Percentiles rank a stretch among this genome's conserved stretches.
Conservation (phyloP, 2,113 vertebrate species). For the Galbula dea region DNA sequence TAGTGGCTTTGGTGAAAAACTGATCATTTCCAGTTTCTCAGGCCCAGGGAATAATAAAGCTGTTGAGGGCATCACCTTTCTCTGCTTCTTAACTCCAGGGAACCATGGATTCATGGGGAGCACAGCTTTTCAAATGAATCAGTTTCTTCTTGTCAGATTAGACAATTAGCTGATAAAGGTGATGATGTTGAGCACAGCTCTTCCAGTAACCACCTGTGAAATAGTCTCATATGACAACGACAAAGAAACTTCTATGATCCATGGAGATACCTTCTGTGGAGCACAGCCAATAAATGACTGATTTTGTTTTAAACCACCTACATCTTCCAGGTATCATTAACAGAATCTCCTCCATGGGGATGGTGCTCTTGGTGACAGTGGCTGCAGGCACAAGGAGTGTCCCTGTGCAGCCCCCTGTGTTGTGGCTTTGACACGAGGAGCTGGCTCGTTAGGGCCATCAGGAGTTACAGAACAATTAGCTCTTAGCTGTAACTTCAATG, state of each 20-base stretch:
- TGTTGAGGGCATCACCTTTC: not conserved
- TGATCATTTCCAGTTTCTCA: not conserved
- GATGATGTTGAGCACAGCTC: not conserved
- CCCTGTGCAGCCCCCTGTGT: not conserved
- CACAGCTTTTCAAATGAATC: not conserved
- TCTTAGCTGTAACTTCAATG: not conserved
- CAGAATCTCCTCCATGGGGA: fast-evolving
- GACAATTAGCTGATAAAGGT: not conserved
- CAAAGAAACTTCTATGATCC: not conserved
- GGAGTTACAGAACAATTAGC: not conserved
- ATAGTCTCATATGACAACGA: not conserved
- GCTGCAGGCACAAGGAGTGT: not conserved
- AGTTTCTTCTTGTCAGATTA: fast-evolving
- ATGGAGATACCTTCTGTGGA: not conserved
- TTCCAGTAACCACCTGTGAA: not conserved
- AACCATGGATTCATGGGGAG: not conserved
- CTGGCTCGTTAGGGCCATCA: not conserved
- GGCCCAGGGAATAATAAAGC: not conserved
- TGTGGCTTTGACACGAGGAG: not conserved
- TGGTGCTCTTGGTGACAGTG: not conserved
- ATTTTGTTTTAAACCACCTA: not conserved
- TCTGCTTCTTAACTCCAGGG: not conserved
- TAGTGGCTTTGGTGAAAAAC: not conserved
- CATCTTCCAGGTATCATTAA: fast-evolving
- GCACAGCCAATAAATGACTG: not conserved